Evolutionary conservation across 2,113 vertebrate species (phyloP).

Genomic region (Tringa solitaria): DNA sequence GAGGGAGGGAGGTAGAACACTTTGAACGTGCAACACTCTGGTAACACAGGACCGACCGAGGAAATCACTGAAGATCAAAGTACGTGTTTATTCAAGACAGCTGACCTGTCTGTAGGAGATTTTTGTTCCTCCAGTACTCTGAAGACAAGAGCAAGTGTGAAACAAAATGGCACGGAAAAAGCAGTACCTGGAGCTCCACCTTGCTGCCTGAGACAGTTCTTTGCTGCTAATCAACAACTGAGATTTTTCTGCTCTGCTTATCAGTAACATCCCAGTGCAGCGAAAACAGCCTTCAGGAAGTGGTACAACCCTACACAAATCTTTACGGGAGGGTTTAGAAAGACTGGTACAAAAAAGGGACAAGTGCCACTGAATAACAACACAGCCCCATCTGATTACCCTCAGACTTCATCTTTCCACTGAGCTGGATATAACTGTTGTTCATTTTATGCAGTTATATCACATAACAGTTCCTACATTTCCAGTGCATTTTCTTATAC

Average conservation of each 20-base stretch:
- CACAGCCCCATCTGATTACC: neutral
- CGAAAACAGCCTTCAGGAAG: neutral
- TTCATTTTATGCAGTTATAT: neutral
- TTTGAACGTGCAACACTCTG: neutral
- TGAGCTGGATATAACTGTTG: rapidly evolving
- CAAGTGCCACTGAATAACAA: neutral
- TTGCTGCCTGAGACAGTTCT: neutral
- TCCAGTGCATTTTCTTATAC: neutral
- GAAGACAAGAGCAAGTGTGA: neutral
- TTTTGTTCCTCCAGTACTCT: neutral
- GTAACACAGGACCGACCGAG: rapidly evolving
- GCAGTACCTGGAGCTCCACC: neutral
- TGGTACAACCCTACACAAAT: neutral
- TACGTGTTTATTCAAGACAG: neutral
- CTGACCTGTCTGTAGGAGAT: neutral
- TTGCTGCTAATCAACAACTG: neutral
- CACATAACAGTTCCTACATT: neutral
- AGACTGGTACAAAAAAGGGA: neutral
- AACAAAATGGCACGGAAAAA: neutral
- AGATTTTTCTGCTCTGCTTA: neutral
- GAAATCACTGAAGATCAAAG: neutral
- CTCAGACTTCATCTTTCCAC: neutral
- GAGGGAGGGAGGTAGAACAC: neutral
- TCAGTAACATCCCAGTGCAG: neutral
- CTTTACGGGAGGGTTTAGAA: neutral